Conservation (phyloP, 2,888 invertebrate genomes). For the Hydrotaea diabolus region DNA sequence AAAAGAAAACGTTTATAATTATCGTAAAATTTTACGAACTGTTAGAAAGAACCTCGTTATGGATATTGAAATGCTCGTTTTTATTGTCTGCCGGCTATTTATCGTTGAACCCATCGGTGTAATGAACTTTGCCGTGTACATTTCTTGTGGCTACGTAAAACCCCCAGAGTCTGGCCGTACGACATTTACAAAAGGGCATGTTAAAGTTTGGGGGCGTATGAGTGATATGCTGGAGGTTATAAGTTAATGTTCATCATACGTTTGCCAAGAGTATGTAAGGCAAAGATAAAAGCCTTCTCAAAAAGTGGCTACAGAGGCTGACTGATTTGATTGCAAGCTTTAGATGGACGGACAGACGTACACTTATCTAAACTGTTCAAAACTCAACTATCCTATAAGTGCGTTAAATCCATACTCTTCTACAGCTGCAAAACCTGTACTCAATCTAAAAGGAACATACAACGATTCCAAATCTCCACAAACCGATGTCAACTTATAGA, state of each 20-base stretch:
- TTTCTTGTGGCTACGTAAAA: not conserved
- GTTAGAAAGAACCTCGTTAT: not conserved
- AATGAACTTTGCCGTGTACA: not conserved
- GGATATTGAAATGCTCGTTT: not conserved
- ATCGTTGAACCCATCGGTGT: not conserved
- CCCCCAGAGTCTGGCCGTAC: not conserved
- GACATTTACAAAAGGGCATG: not conserved
- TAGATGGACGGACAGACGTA: too few relatives aligned
- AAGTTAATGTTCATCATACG: not conserved
- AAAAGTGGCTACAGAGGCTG: too few relatives aligned
- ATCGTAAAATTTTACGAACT: conserved; percentile 32
- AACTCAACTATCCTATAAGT: too few relatives aligned
- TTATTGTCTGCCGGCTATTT: not conserved
- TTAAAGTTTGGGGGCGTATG: not conserved
- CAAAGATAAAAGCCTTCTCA: too few relatives aligned
- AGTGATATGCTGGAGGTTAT: not conserved
- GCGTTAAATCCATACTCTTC: too few relatives aligned
- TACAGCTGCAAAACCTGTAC: too few relatives aligned
- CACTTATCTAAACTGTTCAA: too few relatives aligned
- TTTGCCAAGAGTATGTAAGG: too few relatives aligned
- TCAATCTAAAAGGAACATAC: too few relatives aligned
- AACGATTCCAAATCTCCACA: too few relatives aligned
- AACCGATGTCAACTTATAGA: too few relatives aligned
- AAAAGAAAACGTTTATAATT: conserved; percentile 9
- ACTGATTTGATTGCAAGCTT: too few relatives aligned